These are phyloP conservation scores for Eristalinus aeneus DNA, from an alignment of 2,888 invertebrate genomes.

Conservation along the genomic window DNA sequence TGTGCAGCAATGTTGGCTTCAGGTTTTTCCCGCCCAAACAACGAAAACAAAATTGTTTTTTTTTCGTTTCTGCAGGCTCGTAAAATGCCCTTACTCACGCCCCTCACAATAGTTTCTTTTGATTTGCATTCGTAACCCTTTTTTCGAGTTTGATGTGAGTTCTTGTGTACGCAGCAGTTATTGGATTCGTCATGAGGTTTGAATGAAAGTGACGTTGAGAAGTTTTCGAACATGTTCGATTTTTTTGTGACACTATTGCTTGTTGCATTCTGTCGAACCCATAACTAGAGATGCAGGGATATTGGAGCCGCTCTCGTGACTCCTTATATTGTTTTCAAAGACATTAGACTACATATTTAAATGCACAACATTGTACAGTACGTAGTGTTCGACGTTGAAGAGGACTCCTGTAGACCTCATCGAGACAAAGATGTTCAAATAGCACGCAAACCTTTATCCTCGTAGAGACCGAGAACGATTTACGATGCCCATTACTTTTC, in stretches of 20 bases:
- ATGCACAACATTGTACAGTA: no score
- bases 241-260: neutral
- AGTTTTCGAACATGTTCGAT: neutral
- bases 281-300: no score
- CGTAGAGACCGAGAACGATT: no score
- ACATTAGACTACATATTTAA: no score
- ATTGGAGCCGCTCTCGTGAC: no score
- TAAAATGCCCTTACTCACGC: neutral
- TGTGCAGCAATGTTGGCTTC: conserved; percentile 12
- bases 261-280: no score
- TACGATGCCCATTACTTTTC: no score
- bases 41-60: neutral
- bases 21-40: conserved; percentile 16
- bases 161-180: neutral
- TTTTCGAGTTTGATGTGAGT: neutral
- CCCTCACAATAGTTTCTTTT: conserved; percentile 43
- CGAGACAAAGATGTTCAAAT: no score
- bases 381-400: no score
- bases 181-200: neutral
- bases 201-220: neutral
- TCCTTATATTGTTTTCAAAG: no score
- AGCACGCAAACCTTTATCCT: no score
- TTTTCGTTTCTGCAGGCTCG: neutral
- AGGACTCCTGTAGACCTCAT: no score
- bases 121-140: conserved; percentile 36